Evolutionary conservation across 2,113 vertebrate species (phyloP), one percentile per base, ranked within the genome.

Genomic region (Brachypodius melanocephalos): DNA sequence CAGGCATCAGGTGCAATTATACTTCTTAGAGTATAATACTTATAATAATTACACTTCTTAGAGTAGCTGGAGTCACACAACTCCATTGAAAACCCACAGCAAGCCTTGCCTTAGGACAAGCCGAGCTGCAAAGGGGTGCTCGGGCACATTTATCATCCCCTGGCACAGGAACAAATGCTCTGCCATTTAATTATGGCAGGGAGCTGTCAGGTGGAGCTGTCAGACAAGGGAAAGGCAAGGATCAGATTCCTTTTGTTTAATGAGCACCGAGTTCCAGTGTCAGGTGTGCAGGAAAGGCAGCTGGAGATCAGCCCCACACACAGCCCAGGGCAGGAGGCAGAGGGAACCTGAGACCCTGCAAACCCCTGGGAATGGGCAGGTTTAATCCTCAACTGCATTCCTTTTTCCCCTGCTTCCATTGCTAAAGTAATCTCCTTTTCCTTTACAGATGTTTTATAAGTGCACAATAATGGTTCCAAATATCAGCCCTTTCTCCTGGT

Each of bases 401-500:
- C 69, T 31, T 25, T 25, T 4, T 29, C 16, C 38, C 34, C 79
- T 65, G 48, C 45, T 31, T 14, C 2, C 9, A 26, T 0, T 22
- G 31, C n/a, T 20, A 1, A 8, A n/a, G 11, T 19, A 10, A 25
- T 24, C 32, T 68, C 19, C 18, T 76, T 61, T 49, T 12, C 14
- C 54, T 43, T 43, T 18, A 32, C 15, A 69, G 63, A 0, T 22
- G 22, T 77, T 77, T 31, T 26, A 9, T 32, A 52, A 51, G 45
- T 1, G 0, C 36, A 42, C 26, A 24, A 1, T 10, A 49, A 40
- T 3, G 9, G 28, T 22, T 69, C 42, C 40, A 43, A 42, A 43
- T 4, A 14, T 2, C 10, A 42, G 10, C 10, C 12, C 2, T 62
- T 62, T 40, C n/a, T 10, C 20, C 8, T 4, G 4, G 1, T n/a